A percentile compares a stretch with the other conserved stretches of the same genome.
These are phyloP conservation scores for Mixornis gularis DNA, from an alignment of 2,113 vertebrate genomes.

Conservation along the genomic window DNA sequence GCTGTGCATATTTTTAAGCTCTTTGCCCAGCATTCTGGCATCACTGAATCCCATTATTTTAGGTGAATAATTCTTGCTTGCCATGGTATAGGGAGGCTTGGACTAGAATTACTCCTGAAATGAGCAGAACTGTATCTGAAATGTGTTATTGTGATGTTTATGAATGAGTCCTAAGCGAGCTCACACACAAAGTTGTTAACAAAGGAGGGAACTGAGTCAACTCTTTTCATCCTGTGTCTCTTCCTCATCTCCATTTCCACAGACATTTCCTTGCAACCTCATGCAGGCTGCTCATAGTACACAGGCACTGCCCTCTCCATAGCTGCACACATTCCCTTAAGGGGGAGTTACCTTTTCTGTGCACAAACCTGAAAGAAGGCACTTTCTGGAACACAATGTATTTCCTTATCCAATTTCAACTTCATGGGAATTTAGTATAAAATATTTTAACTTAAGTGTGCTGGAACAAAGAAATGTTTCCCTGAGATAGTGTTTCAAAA, in stretches of 20 bases:
- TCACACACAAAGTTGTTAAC: neutral
- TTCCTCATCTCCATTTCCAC: neutral
- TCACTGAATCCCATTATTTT: neutral
- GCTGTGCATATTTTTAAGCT: neutral
- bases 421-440: neutral
- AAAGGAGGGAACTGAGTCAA: neutral
- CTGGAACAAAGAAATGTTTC: neutral
- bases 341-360: neutral
- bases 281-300: rapidly evolving
- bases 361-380: neutral
- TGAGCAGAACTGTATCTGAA: neutral
- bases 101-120: neutral
- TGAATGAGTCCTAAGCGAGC: neutral
- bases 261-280: neutral
- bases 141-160: neutral
- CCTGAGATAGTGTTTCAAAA: neutral
- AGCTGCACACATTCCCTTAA: neutral
- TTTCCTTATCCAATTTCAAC: neutral
- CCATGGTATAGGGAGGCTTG: neutral
- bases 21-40: neutral
- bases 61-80: neutral
- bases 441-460: neutral
- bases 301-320: neutral
- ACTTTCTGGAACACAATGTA: neutral
- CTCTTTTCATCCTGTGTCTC: neutral